phyloP scores from a whole-genome alignment of 2,797 vertebrate genomes.

The Todus mexicanus region DNA sequence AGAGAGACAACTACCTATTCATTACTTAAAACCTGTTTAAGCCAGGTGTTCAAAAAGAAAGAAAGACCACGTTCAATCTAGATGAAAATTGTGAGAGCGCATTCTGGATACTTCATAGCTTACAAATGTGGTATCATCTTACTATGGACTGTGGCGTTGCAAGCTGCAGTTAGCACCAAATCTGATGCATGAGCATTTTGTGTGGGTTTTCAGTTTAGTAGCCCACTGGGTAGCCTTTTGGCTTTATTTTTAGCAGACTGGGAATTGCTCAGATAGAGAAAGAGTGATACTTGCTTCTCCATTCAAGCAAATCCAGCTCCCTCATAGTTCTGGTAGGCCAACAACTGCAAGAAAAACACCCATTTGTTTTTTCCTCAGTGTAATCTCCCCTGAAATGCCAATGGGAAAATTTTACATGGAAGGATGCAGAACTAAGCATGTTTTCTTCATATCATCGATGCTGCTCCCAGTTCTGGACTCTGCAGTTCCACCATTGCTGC shows the following conservation, averaged over 20 bases:
- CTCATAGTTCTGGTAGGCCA: background rate
- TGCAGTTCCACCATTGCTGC: background rate
- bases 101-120: background rate
- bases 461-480: background rate
- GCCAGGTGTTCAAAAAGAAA: background rate
- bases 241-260: background rate
- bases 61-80: background rate
- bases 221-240: background rate
- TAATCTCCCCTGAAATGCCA: background rate
- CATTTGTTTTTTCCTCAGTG: background rate
- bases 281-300: background rate
- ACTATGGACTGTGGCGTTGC: background rate
- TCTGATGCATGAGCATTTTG: background rate
- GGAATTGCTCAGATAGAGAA: background rate
- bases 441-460: background rate
- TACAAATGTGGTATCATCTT: background rate
- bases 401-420: background rate
- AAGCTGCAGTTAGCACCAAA: background rate
- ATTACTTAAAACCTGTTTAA: background rate
- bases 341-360: background rate
- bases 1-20: background rate
- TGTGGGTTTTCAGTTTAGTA: background rate
- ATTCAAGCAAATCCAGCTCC: background rate
- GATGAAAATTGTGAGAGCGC: background rate
- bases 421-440: background rate